Evolutionary conservation across 2,113 vertebrate species (phyloP).

Genomic region (Romanogobio albipinnatus): DNA sequence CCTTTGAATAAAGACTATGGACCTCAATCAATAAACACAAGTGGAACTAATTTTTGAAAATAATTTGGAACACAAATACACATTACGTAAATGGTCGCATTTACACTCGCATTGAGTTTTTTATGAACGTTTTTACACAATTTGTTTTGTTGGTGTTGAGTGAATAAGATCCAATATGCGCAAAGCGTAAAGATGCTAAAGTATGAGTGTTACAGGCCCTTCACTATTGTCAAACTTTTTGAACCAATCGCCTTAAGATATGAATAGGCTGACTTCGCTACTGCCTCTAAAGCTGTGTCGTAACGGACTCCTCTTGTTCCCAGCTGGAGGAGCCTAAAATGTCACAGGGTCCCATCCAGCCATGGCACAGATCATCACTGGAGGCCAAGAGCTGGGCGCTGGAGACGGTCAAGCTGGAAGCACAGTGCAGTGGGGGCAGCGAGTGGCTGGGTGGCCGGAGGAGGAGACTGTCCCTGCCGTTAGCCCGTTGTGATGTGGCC

Average conservation of each 20-base stretch:
- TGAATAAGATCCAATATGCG: not conserved
- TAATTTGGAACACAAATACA: not conserved
- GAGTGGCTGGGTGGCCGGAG: slow-evolving; percentile 76
- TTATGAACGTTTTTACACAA: too few species aligned
- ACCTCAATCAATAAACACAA: not conserved
- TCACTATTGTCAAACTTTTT: not conserved
- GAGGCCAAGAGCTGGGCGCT: slow-evolving; percentile 87
- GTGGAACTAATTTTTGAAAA: not conserved
- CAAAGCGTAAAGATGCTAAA: slow-evolving; percentile 3
- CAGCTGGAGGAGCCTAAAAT: slow-evolving; percentile 82
- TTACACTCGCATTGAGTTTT: not conserved
- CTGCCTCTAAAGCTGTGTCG: slow-evolving; percentile 83
- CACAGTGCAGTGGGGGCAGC: slow-evolving; percentile 82
- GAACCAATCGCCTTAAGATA: not conserved
- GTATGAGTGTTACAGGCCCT: not conserved
- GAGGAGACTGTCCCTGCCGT: slow-evolving; percentile 74
- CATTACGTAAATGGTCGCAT: not conserved
- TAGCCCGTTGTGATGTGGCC: slow-evolving; percentile 53
- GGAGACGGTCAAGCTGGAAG: slow-evolving; percentile 84
- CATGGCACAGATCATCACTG: slow-evolving; percentile 84
- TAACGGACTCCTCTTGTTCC: slow-evolving; percentile 84
- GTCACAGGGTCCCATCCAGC: slow-evolving; percentile 84
- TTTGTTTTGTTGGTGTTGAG: not conserved
- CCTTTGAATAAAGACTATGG: not conserved
- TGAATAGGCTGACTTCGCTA: not conserved